Evolutionary conservation across 2,888 invertebrate species (phyloP).

Genomic region (Oscheius sp.): DNA sequence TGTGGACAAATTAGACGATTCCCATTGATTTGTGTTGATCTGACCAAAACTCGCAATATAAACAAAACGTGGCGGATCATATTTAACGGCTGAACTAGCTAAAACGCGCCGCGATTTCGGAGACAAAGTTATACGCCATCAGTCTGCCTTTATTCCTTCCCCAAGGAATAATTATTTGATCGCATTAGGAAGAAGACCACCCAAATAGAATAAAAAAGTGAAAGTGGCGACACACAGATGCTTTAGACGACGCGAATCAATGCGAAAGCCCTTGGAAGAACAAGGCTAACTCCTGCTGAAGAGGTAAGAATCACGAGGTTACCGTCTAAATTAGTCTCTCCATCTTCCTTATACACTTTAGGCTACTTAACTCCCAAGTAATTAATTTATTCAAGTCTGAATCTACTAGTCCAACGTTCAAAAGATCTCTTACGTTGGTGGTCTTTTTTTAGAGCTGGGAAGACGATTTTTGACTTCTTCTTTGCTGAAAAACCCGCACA

Average conservation of each 20-base stretch:
- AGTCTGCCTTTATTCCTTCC: not conserved
- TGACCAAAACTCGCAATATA: not conserved
- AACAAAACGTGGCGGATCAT: not conserved
- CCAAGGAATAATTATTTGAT: constrained; percentile 3
- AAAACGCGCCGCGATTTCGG: not conserved
- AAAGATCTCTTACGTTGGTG: too few species aligned
- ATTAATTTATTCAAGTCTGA: not conserved
- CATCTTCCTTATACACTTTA: too few species aligned
- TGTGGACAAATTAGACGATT: not conserved
- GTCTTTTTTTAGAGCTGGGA: not conserved
- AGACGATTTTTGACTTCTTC: too few species aligned
- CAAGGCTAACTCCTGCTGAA: too few species aligned
- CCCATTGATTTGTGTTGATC: not conserved
- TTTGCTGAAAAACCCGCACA: too few species aligned
- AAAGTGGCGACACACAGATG: constrained; percentile 23
- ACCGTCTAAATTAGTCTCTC: too few species aligned
- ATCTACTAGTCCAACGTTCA: not conserved
- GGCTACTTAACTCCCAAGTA: too few species aligned
- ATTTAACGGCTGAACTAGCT: not conserved
- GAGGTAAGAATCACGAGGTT: not conserved
- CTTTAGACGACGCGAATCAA: constrained; percentile 27
- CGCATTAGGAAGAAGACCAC: constrained; percentile 4
- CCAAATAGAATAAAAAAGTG: constrained; percentile 13
- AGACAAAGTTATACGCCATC: not conserved
- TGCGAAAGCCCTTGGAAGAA: constrained; percentile 24